These are phyloP conservation scores for Phoenicopterus ruber DNA, from an alignment of 2,113 vertebrate species.

Conservation along the genomic window DNA sequence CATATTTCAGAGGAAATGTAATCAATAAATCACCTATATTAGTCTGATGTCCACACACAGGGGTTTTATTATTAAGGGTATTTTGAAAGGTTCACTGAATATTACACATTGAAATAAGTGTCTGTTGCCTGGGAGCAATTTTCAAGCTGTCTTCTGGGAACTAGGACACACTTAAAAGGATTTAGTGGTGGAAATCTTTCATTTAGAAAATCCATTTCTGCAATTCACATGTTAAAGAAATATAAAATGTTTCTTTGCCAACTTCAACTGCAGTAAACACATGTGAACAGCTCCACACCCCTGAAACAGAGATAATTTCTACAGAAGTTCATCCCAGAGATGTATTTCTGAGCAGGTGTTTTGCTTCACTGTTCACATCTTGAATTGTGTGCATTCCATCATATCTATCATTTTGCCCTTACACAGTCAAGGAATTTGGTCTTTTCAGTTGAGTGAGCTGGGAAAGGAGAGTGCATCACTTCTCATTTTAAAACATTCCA, in stretches of 20 bases:
- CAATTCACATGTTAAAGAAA: constrained; percentile 67
- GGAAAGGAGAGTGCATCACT: constrained; percentile 21
- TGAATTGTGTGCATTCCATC: background rate
- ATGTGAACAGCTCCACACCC: background rate
- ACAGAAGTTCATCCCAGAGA: constrained; percentile 8
- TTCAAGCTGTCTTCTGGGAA: constrained; percentile 65
- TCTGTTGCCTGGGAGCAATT: constrained; percentile 68
- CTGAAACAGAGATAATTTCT: constrained; percentile 55
- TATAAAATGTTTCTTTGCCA: constrained; percentile 61
- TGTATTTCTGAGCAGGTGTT: constrained; percentile 8
- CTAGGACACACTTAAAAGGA: constrained; percentile 71
- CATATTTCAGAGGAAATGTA: constrained; percentile 61
- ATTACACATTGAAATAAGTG: constrained; percentile 70
- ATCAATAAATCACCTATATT: constrained; percentile 69
- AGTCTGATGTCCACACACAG: constrained; percentile 48
- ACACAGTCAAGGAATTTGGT: background rate
- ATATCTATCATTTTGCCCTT: constrained; percentile 4
- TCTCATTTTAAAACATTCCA: constrained; percentile 21
- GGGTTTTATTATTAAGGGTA: constrained; percentile 65
- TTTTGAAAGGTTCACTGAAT: constrained; percentile 70
- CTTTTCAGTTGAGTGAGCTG: constrained; percentile 31
- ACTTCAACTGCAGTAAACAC: constrained; percentile 13
- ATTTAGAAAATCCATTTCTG: constrained; percentile 71
- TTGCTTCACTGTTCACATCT: constrained; percentile 31
- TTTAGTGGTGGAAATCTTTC: constrained; percentile 70